Percentiles rank a stretch among this genome's conserved stretches.
Evolutionary conservation across 2,113 vertebrate species (phyloP).

Genomic region (Dolichotis patagonum): DNA sequence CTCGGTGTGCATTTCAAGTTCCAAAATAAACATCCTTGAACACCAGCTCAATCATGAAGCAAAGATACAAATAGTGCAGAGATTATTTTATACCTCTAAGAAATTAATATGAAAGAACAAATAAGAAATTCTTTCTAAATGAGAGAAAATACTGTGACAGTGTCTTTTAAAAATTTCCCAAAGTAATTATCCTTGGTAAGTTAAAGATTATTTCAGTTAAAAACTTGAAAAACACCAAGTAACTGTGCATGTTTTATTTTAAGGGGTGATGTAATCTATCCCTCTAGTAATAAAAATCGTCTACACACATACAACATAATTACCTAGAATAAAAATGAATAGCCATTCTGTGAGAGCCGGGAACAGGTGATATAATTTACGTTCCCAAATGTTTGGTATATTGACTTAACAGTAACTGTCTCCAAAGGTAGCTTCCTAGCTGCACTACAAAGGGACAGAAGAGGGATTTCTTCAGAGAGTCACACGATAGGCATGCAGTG

Average conservation of each 20-base stretch:
- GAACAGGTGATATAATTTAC: constrained; percentile 79
- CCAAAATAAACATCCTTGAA: constrained; percentile 26
- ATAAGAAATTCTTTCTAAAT: constrained; percentile 13
- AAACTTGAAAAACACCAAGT: constrained; percentile 65
- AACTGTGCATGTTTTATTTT: constrained; percentile 79
- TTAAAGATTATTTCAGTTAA: constrained; percentile 68
- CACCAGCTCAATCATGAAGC: not conserved
- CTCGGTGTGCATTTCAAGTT: not conserved
- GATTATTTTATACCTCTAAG: not conserved
- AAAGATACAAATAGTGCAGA: not conserved
- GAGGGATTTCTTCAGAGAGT: not conserved
- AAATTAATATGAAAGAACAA: constrained; percentile 37
- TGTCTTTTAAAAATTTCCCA: constrained; percentile 35
- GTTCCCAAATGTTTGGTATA: constrained; percentile 70
- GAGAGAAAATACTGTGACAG: not conserved
- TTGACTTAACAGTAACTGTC: constrained; percentile 58
- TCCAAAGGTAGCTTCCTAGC: constrained; percentile 47
- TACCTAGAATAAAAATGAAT: constrained; percentile 71
- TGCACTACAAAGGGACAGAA: not conserved
- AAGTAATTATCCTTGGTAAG: constrained; percentile 48
- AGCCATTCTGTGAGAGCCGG: constrained; percentile 73
- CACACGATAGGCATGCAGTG: not conserved
- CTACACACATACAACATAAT: constrained; percentile 70
- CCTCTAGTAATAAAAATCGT: constrained; percentile 64
- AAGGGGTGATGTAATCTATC: constrained; percentile 69